phyloP scores from a whole-genome alignment of 1,140 invertebrate species.

The Drosophila busckii region DNA sequence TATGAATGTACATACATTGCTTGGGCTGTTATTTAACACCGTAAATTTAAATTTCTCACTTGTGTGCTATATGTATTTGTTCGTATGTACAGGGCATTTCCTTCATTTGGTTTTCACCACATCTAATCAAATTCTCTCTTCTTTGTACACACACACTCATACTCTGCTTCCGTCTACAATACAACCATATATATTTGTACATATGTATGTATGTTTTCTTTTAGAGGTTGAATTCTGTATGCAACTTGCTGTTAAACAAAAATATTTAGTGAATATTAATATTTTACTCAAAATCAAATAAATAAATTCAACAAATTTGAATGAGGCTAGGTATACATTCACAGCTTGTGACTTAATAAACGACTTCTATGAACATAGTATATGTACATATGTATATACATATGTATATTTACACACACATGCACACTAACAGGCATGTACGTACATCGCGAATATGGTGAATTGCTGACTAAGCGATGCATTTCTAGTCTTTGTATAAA shows the following conservation, averaged over 20 bases:
- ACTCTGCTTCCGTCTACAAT: slow-evolving; percentile 38
- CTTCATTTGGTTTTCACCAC: slow-evolving; percentile 27
- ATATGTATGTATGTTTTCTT: slow-evolving; percentile 1
- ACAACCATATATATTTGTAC: slow-evolving; percentile 1
- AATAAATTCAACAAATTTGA: too few species aligned
- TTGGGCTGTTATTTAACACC: slow-evolving; percentile 5
- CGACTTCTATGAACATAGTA: too few species aligned
- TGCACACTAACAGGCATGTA: background rate
- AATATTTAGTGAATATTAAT: too few species aligned
- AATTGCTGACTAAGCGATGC: too few species aligned
- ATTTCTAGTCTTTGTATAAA: too few species aligned
- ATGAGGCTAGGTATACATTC: too few species aligned
- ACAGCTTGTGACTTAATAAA: too few species aligned
- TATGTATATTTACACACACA: background rate
- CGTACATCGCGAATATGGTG: too few species aligned
- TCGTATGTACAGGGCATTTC: slow-evolving; percentile 19
- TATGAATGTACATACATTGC: background rate
- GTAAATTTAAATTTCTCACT: slow-evolving; percentile 7
- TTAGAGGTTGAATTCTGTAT: too few species aligned
- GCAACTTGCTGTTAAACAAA: too few species aligned
- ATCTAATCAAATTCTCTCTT: slow-evolving; percentile 15
- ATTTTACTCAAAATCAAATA: too few species aligned
- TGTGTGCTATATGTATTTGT: background rate
- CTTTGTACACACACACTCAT: slow-evolving; percentile 8
- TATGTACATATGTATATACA: slow-evolving; percentile 5